Evolutionary conservation across 2,888 invertebrate genomes (phyloP), one percentile per base, ranked within the genome.

Genomic region (Sympetrum striolatum): DNA sequence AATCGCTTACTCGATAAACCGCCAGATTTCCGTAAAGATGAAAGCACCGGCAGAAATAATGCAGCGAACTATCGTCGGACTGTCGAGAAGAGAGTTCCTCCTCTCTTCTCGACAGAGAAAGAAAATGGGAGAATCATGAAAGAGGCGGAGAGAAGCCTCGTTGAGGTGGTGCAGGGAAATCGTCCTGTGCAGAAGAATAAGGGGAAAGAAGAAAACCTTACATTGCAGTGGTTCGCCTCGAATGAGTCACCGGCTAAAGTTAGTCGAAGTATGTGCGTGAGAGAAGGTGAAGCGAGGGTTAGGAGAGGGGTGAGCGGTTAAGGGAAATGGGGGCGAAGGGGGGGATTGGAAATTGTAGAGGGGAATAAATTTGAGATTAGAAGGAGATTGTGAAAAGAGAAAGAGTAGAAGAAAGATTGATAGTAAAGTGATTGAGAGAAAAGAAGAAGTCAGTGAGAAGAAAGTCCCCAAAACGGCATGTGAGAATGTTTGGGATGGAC

Each of bases 191-290:
- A 53, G 31, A 6, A 14, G 73, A 14, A 31, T 10, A 25, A 31
- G 60, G 37, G 37, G 37, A 35, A 37, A 37, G 39, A 60, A 22
- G 60, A 86, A 86, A 86, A 86, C 86, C 86, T 86, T 86, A 37
- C 86, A 86, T 86, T 86, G 86, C 60, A 86, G 60, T 60, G 58
- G 82, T 82, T 53, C 82, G 60, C 86, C 86, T 60, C 64, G 58
- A 37, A 60, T 86, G 86, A 86, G 58, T 86, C 86, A 86, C 39
- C 86, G 86, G 58, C 86, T 86, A 86, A 86, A 86, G 86, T 86
- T 86, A 86, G 86, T 86, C 86, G 60, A 37, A 37, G 58, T 86
- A 86, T 86, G 86, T 86, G 86, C 86, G 86, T 86, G 86, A 86
- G 58, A 86, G 86, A 60, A 86, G 86, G 86, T 86, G 60, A 86